Base-by-base conservation (phyloP, 2,888 invertebrate genomes). In the Clivina fossor region DNA sequence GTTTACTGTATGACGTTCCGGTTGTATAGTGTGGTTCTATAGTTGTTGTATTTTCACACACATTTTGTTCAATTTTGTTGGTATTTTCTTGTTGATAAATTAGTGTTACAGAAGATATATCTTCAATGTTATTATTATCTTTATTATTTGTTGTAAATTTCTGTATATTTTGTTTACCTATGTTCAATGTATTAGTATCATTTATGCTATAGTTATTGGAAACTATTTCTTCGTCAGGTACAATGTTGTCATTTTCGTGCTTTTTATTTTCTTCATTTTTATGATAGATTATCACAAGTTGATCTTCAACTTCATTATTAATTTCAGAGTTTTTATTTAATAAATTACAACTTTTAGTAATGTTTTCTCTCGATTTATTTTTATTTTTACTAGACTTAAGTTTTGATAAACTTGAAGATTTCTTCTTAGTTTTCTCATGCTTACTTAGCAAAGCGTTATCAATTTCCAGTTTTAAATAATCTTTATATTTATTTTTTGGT, bases 381-480 rank as follows among this genome's bases (percentile, higher is more conserved):
- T n/a, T n/a, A n/a, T n/a, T n/a, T n/a, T n/a, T n/a, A n/a, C n/a
- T n/a, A n/a, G n/a, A n/a, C n/a, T n/a, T n/a, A n/a, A n/a, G n/a
- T n/a, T n/a, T n/a, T n/a, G n/a, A n/a, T n/a, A n/a, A n/a, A n/a
- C n/a, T n/a, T n/a, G n/a, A n/a, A 30, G 30, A 2, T 4, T 30
- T 40, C 16, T 22, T 20, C 18, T 30, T 26, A 33, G 37, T 28
- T 28, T 49, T 24, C 7, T 49, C 40, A 26, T 26, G 28, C 18
- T 40, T 38, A 8, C 40, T 40, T 18, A 38, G 13, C 3, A 49
- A 19, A 28, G 28, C 38, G 11, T 49, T 30, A 19, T 49, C 30
- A 38, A 49, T 49, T 16, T 49, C 18, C 19, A 38, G 38, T 3
- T 48, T 35, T 13, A 24, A 35, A 4, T 33, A 16, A 20, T 37